Percentiles rank a stretch among this genome's conserved stretches.
Conservation (phyloP, 2,113 vertebrate genomes). For the Ictalurus punctatus region DNA sequence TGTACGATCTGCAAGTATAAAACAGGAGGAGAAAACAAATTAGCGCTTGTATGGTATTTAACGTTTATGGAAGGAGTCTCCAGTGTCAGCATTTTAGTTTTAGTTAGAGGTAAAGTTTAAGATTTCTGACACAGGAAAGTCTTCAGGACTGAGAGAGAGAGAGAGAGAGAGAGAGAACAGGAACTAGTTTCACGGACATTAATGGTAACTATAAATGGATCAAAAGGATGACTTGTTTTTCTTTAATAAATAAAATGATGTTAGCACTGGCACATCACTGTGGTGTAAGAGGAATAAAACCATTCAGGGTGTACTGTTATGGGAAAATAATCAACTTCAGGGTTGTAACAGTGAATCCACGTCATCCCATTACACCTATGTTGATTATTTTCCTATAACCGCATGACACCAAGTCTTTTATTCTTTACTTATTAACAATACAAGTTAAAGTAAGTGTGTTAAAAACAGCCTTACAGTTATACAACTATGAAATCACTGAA, state of each 20-base stretch:
- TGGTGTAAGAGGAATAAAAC: not conserved
- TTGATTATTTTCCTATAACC: not conserved
- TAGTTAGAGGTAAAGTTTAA: too few relatives aligned
- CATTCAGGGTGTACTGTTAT: not conserved
- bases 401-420: not conserved
- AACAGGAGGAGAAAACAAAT: too few relatives aligned
- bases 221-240: not conserved
- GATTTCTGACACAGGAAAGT: too few relatives aligned
- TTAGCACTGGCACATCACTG: too few relatives aligned
- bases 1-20: too few relatives aligned
- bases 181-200: not conserved
- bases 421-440: not conserved
- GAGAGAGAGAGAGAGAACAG: not conserved
- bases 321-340: not conserved
- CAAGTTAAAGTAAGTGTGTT: not conserved
- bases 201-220: not conserved
- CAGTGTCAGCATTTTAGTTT: too few relatives aligned
- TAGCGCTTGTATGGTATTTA: too few relatives aligned
- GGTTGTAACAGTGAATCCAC: too few relatives aligned
- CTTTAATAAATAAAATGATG: not conserved
- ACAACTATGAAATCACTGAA: not conserved
- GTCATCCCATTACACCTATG: too few relatives aligned
- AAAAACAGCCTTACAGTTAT: not conserved
- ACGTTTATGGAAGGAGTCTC: not conserved
- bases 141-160: not conserved